Evolutionary conservation across 2,797 vertebrate species (phyloP).

Genomic region (Orestias chungarensis): DNA sequence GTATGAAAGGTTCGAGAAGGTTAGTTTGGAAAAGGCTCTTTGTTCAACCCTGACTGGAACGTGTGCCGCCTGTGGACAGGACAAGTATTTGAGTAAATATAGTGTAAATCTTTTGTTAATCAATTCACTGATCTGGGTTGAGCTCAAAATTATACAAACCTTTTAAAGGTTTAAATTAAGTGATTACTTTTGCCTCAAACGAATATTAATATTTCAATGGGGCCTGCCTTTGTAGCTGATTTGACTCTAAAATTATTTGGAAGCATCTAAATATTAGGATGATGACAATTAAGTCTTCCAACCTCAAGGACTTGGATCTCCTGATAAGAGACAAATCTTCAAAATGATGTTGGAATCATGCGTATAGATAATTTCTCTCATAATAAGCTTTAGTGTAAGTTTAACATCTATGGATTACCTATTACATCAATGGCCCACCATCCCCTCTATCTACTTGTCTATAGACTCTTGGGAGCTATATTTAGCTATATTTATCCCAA

Average conservation of each 20-base stretch:
- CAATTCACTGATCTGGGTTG: background rate
- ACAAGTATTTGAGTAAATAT: background rate
- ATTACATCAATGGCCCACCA: too few relatives aligned
- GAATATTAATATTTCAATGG: background rate
- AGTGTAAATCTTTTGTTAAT: background rate
- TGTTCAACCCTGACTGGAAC: background rate
- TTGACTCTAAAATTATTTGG: background rate
- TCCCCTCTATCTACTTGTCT: background rate
- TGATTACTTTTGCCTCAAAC: background rate
- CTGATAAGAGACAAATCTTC: too few relatives aligned
- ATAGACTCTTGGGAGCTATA: background rate
- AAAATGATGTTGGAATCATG: background rate
- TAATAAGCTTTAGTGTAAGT: background rate
- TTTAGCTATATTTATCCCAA: background rate
- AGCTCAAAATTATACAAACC: background rate
- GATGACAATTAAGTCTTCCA: background rate
- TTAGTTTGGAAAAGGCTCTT: background rate
- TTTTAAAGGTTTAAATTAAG: background rate
- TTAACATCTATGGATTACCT: too few relatives aligned
- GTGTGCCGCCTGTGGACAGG: background rate
- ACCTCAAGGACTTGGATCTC: background rate
- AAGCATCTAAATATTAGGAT: background rate
- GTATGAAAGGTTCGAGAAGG: background rate
- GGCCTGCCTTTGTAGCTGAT: background rate
- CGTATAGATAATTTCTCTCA: background rate